A percentile compares a stretch with the other conserved stretches of the same genome.
Evolutionary conservation across 2,797 vertebrate species (phyloP).

Genomic region (Todus mexicanus): DNA sequence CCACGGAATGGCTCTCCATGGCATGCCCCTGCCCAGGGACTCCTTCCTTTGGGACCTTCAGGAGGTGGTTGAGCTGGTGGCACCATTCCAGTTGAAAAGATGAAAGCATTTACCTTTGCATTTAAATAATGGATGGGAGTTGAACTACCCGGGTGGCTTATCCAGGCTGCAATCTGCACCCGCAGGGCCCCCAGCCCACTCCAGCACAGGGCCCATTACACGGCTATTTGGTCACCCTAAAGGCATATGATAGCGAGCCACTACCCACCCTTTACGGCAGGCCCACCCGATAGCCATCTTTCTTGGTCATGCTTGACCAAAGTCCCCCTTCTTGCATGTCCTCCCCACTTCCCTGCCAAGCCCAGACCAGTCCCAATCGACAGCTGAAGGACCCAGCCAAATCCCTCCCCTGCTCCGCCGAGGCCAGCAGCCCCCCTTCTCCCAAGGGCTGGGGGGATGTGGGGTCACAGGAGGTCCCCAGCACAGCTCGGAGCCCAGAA

Average conservation of each 20-base stretch:
- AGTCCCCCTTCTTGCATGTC: not conserved
- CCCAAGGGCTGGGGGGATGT: not conserved
- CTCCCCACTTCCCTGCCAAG: not conserved
- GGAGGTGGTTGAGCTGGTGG: not conserved
- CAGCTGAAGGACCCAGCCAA: not conserved
- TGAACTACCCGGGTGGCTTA: not conserved
- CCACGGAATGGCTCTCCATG: not conserved
- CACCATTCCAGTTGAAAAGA: constrained; percentile 10
- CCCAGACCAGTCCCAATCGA: not conserved
- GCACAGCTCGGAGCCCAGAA: not conserved
- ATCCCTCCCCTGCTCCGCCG: not conserved
- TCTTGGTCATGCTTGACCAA: constrained; percentile 68
- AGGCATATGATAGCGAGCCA: constrained; percentile 40
- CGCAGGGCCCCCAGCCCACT: not conserved
- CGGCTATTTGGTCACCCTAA: constrained; percentile 53
- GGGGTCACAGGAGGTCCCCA: constrained; percentile 18
- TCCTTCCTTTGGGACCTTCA: not conserved
- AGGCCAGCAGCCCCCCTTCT: not conserved
- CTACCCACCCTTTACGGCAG: constrained; percentile 11
- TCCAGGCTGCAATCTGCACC: constrained; percentile 51
- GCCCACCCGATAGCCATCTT: constrained; percentile 64
- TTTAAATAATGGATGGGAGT: constrained; percentile 56
- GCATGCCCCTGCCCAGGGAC: not conserved
- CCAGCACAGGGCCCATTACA: constrained; percentile 41
- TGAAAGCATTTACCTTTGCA: constrained; percentile 47